Base-by-base conservation (phyloP, 2,888 invertebrate genomes). In the Leucophenga maculata region DNA sequence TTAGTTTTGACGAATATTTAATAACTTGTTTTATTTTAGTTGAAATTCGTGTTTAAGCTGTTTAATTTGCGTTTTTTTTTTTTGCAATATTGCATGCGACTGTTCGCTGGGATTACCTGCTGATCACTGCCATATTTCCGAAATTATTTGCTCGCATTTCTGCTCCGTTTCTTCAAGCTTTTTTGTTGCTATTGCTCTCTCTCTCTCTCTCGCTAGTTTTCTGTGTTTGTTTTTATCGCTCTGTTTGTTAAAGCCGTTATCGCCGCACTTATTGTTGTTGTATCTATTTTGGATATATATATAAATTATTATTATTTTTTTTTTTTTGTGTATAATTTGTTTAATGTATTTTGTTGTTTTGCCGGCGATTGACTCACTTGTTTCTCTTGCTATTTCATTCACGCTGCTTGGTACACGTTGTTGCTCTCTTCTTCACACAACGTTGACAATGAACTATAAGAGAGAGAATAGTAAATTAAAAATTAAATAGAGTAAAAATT, bases 41-140 rank as follows among this genome's bases (percentile, higher is more conserved):
- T 39, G 26, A 26, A 6, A 39, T 39, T 55, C 26, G 20, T 54
- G 57, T 52, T 9, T 67, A 46, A 69, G 46, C 26, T n/a, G 31
- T 65, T 46, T 74, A 65, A 59, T 59, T 67, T 22, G 39, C 54
- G 59, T 50, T 55, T 44, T 16, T 62, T 44, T 44, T 20, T 62
- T n/a, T n/a, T n/a, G n/a, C n/a, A n/a, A 4, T 11, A 13, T 13
- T 22, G 44, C 22, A 14, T 50, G 67, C 60, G 82, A 79, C 83
- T 78, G 75, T 72, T 78, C 83, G 72, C 79, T 79, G 83, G 77
- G 70, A 81, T 86, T 86, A 86, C 86, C 86, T 86, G 85, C 76
- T 80, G 85, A 86, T 85, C 82, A 86, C 86, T 86, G 86, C 80
- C 83, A 84, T 84, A 72, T 71, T 74, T 71, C 70, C 73, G 72